Evolutionary conservation across 35 echinoderm and acorn worm genomes (phyloP), one percentile per base, ranked within the genome.

Genomic region (Apostichopus parvimensis): DNA sequence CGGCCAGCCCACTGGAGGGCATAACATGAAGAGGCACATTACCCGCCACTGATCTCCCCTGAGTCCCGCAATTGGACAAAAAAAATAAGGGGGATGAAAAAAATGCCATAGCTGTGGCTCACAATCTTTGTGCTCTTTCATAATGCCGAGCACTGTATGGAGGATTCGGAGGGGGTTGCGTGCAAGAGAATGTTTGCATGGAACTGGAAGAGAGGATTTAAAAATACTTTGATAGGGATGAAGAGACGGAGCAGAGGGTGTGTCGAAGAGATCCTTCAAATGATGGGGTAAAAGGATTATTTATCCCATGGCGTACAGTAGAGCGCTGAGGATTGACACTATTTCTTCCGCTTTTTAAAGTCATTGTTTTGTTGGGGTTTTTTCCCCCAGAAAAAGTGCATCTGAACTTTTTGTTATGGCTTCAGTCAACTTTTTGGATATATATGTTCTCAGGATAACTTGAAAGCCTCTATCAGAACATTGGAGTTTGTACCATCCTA

Each of bases 1-100:
- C 55, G 81, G 58, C 81, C 81, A 58, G 57, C 81, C 81, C 81
- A 84, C 81, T 84, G 81, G 34, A 84, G 81, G 81, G 81, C 81
- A 84, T 84, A 58, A 58, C 81, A 84, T 84, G 81, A 58, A 55
- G 81, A 84, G 81, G 81, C 58, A 84, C 55, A 56, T 58, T 58
- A 22, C 17, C 54, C 14, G 81, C 34, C 17, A 59, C 81, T 56
- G 81, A 84, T 84, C 81, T 84, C 81, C 81, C 81, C 81, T 20
- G 81, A 84, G 81, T 84, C 13, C 81, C 81, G 58, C 81, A 84
- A 84, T 84, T 84, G 81, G 81, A 24, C 81, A 84, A 84, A 75
- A 45, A n/a, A 45, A 45, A 45, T 45, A 45, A 45, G 34, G 34
- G 34, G 34, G 34, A 45, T 0, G 34, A 45, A 45, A 45, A n/a